Conservation (phyloP, 2,888 invertebrate genomes). For the Sturmia bella region DNA sequence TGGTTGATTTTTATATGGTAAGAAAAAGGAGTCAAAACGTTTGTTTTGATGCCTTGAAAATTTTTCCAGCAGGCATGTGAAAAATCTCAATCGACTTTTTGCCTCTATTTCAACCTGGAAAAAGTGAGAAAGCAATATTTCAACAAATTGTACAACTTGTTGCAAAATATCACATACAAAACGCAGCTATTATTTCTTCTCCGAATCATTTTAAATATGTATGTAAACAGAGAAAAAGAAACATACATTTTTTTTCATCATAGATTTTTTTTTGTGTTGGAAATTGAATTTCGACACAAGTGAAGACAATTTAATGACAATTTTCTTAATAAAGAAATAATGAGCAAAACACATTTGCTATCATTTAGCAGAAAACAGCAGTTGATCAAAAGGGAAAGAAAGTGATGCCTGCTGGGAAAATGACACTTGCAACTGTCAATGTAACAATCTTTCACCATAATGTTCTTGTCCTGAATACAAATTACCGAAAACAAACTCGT, state of each 20-base stretch:
- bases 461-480: slow-evolving; percentile 15
- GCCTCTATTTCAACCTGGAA: too few species aligned
- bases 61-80: too few species aligned
- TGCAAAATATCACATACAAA: too few species aligned
- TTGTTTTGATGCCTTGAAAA: too few species aligned
- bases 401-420: slow-evolving; percentile 2
- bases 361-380: slow-evolving; percentile 7
- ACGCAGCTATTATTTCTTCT: too few species aligned
- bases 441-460: neutral
- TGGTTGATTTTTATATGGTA: too few species aligned
- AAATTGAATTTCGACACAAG: neutral
- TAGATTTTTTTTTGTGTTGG: neutral
- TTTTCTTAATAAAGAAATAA: slow-evolving; percentile 45
- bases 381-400: neutral
- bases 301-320: slow-evolving; percentile 22
- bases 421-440: slow-evolving; percentile 41
- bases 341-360: slow-evolving; percentile 11
- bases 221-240: neutral
- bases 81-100: too few species aligned
- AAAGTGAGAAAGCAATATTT: too few species aligned
- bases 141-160: too few species aligned
- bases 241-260: neutral
- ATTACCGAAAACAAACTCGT: slow-evolving; percentile 51
- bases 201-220: too few species aligned
- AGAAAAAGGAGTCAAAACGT: too few species aligned